Evolutionary conservation across 1,140 invertebrate genomes (phyloP).

Genomic region (Zaprionus vittiger): DNA sequence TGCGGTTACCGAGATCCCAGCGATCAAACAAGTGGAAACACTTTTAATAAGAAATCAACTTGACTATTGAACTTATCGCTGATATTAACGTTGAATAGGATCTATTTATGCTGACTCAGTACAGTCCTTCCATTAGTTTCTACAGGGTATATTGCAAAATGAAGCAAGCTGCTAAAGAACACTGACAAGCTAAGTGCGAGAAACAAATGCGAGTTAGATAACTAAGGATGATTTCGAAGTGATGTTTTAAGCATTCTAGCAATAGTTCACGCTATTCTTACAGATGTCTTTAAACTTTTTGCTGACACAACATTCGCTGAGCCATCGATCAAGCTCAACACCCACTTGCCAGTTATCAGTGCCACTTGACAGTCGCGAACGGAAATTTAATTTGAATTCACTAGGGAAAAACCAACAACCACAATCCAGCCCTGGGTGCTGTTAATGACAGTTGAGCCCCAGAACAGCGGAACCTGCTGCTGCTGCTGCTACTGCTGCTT

Average conservation of each 20-base stretch:
- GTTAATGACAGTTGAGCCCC: constrained; percentile 67
- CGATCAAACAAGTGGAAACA: background rate
- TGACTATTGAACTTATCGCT: no score
- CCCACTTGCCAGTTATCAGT: constrained; percentile 19
- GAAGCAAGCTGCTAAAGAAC: background rate
- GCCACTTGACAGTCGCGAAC: constrained; percentile 44
- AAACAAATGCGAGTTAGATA: background rate
- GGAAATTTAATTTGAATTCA: constrained; percentile 69
- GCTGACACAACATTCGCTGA: background rate
- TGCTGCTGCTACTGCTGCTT: background rate
- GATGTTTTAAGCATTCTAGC: background rate
- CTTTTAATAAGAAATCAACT: no score
- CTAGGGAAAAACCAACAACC: constrained; percentile 27
- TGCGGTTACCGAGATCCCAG: background rate
- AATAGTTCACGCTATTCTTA: background rate
- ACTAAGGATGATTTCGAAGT: background rate
- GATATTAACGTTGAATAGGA: background rate
- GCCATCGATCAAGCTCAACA: constrained; percentile 7
- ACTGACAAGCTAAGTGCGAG: background rate
- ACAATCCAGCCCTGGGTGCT: constrained; percentile 33
- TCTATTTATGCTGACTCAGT: background rate
- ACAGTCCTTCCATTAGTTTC: background rate
- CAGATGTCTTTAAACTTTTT: background rate
- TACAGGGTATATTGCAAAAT: background rate
- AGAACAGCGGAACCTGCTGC: background rate